These are phyloP conservation scores for Altica lythri DNA, from an alignment of 2,888 invertebrate species.

Conservation along the genomic window DNA sequence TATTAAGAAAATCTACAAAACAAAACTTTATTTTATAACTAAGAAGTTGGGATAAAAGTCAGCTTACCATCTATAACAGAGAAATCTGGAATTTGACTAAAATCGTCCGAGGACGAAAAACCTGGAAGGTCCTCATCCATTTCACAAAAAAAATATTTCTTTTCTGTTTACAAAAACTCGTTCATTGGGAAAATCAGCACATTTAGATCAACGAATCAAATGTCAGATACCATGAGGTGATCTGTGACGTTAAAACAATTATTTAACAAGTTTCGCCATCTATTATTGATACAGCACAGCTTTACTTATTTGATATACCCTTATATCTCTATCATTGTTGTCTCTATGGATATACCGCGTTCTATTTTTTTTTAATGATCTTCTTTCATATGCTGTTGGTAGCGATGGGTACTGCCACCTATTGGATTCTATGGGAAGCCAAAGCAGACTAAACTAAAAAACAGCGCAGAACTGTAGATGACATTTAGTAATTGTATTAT, in stretches of 20 bases:
- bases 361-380: too few species aligned
- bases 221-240: conserved; percentile 63
- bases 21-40: conserved; percentile 3
- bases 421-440: too few species aligned
- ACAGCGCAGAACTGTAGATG: too few species aligned
- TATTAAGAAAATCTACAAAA: conserved; percentile 50
- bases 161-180: not conserved
- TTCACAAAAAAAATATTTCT: conserved; percentile 29
- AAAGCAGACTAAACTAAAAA: too few species aligned
- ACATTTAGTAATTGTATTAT: too few species aligned
- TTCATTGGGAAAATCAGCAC: conserved; percentile 50
- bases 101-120: conserved; percentile 58
- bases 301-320: too few species aligned
- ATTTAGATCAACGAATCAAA: conserved; percentile 63
- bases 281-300: too few species aligned
- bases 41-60: conserved; percentile 1
- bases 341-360: too few species aligned
- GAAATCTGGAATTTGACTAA: conserved; percentile 67
- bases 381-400: too few species aligned
- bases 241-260: conserved; percentile 59
- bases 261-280: not conserved
- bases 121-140: conserved; percentile 56
- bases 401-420: too few species aligned
- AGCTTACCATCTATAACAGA: conserved; percentile 72
- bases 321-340: too few species aligned